Evolutionary conservation across 2,888 invertebrate species (phyloP).

Genomic region (Stomorhina lunata): DNA sequence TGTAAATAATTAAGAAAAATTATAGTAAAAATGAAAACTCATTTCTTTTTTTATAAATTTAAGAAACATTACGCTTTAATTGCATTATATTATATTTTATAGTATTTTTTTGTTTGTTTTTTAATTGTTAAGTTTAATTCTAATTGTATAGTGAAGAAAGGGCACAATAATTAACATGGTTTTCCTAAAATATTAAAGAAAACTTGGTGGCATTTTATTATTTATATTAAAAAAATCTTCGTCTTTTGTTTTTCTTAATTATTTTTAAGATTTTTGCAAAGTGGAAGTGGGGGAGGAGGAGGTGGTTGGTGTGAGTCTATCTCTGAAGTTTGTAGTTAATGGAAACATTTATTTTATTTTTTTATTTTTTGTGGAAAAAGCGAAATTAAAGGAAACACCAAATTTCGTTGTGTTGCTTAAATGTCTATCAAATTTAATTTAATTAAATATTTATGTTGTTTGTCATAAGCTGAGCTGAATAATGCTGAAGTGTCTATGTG

Average conservation of each 20-base stretch:
- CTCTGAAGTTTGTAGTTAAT: neutral
- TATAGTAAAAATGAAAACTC: neutral
- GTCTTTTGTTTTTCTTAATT: neutral
- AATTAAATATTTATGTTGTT: conserved; percentile 6
- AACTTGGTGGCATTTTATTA: conserved; percentile 52
- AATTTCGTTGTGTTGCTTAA: conserved; percentile 61
- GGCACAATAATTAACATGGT: conserved; percentile 61
- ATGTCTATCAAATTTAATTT: neutral
- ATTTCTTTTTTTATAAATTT: neutral
- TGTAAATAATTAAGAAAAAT: neutral
- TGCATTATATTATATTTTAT: neutral
- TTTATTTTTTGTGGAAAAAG: conserved; percentile 8
- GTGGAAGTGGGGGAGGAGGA: neutral
- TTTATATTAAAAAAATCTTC: too few species aligned
- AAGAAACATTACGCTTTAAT: conserved; percentile 3
- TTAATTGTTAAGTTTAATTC: conserved; percentile 35
- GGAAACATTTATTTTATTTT: too few species aligned
- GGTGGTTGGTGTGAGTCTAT: neutral
- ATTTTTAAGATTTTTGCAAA: conserved; percentile 7
- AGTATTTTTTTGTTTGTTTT: neutral
- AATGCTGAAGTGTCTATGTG: neutral
- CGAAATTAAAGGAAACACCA: conserved; percentile 37
- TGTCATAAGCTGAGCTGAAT: neutral
- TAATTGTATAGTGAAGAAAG: conserved; percentile 59
- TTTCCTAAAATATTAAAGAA: conserved; percentile 54